Evolutionary conservation across 2,797 vertebrate species (phyloP), one percentile per base, ranked within the genome.

Genomic region (Hydrolagus colliei): DNA sequence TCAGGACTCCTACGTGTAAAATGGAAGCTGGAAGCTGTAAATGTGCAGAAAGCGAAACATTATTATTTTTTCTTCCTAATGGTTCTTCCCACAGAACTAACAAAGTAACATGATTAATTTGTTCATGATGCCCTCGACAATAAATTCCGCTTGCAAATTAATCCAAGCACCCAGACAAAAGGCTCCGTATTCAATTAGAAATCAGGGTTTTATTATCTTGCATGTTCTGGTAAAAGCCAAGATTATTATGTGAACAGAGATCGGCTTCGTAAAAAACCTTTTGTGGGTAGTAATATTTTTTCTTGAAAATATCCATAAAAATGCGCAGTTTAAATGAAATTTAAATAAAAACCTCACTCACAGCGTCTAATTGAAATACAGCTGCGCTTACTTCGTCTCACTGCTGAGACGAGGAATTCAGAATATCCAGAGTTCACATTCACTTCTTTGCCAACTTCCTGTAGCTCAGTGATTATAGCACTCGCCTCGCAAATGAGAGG

Each of bases 101-200:
- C 78, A 67, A 35, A 35, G n/a, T 27, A 80, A 67, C 22, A 22
- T 1, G 41, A 52, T 80, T 80, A 22, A 67, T 67, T 35, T 67
- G 27, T 35, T 67, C 63, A 67, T 5, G 22, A 35, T 2, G 22
- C 67, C 63, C 78, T 80, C 67, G 78, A 67, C 63, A 80, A 80
- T 80, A 14, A 80, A 80, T 65, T 65, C 62, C 27, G 32, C 12
- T 20, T 8, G 62, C 78, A 80, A 63, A 80, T 80, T 32, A 80
- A 65, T 67, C 32, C 67, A 67, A 62, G 22, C 65, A 14, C 62
- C 35, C 78, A 67, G 22, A n/a, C 77, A 65, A 35, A 35, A 32
- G 63, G 14, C 67, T 80, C 18, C 1, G 27, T 32, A 9, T 65
- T 80, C 67, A 80, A 80, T 80, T 67, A 67, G 78, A 80, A 65